Evolutionary conservation across 2,888 invertebrate genomes (phyloP), one percentile per base, ranked within the genome.

Genomic region (Amblyteles armatorius): DNA sequence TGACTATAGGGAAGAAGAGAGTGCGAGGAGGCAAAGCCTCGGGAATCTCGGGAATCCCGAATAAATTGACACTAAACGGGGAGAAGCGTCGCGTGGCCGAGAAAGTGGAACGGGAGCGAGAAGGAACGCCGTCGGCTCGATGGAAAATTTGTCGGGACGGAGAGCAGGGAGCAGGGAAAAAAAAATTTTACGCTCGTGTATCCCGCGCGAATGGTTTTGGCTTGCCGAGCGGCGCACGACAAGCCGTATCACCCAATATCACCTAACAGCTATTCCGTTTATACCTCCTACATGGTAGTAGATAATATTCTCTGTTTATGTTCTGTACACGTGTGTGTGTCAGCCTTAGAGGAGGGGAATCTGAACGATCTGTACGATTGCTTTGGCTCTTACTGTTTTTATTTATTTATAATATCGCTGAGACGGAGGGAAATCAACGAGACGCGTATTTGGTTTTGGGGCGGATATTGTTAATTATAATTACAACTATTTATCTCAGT

Each of bases 41-140:
- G 93, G 90, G 92, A 93, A 93, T 94, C 94, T 93, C 92, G 90
- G 92, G 92, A 94, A 94, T 94, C 94, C 94, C 92, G 93, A 94
- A 94, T 94, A 94, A 94, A 94, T 94, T 94, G 94, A 93, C 94
- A 94, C 94, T 94, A 94, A 94, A 94, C 93, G 93, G 90, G 91
- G 86, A 84, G 82, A 83, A 33, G 85, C 87, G 87, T 86, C 83
- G 88, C 84, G 79, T 78, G 84, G 82, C 77, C 82, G 48, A 79
- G 68, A 72, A 60, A n/a, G 50, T 68, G 84, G 48, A 73, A 76
- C 83, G 77, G 79, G 73, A 79, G 71, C 48, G 44, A 55, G 67
- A 57, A 44, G 57, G 57, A 26, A 77, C 57, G 60, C 26, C 50
- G 55, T n/a, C 40, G 69, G 52, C 40, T 71, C 69, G 57, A 72